A percentile compares a stretch with the other conserved stretches of the same genome.
phyloP scores from a whole-genome alignment of 2,888 invertebrate genomes.

The Atrina japonica region DNA sequence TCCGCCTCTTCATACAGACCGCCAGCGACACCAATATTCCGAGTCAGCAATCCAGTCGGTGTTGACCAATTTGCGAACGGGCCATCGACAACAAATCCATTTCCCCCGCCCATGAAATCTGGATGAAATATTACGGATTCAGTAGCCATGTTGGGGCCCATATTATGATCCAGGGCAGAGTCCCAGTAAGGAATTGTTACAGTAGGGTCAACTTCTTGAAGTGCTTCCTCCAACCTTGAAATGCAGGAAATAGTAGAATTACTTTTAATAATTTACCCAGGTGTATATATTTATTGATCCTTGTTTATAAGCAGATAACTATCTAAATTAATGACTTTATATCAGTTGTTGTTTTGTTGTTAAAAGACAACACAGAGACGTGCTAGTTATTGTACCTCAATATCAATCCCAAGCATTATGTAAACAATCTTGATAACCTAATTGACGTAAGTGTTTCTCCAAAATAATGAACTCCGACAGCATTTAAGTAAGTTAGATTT shows the following conservation, averaged over 20 bases:
- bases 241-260: not conserved
- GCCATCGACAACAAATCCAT: constrained; percentile 61
- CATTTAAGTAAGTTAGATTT: too few relatives aligned
- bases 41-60: constrained; percentile 54
- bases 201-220: constrained; percentile 61
- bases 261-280: not conserved
- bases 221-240: constrained; percentile 67
- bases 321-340: too few relatives aligned
- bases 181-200: constrained; percentile 72
- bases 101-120: constrained; percentile 58
- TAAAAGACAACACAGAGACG: too few relatives aligned
- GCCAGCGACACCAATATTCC: constrained; percentile 63
- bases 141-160: constrained; percentile 49
- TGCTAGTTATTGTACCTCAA: too few relatives aligned
- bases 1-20: constrained; percentile 53
- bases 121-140: constrained; percentile 62
- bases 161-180: constrained; percentile 57
- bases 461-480: too few relatives aligned
- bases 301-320: too few relatives aligned
- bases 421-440: too few relatives aligned
- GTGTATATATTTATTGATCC: too few relatives aligned
- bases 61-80: constrained; percentile 63
- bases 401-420: too few relatives aligned
- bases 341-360: too few relatives aligned
- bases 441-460: too few relatives aligned